These are phyloP conservation scores for Vultur gryphus DNA, from an alignment of 2,797 vertebrate species.

Conservation along the genomic window DNA sequence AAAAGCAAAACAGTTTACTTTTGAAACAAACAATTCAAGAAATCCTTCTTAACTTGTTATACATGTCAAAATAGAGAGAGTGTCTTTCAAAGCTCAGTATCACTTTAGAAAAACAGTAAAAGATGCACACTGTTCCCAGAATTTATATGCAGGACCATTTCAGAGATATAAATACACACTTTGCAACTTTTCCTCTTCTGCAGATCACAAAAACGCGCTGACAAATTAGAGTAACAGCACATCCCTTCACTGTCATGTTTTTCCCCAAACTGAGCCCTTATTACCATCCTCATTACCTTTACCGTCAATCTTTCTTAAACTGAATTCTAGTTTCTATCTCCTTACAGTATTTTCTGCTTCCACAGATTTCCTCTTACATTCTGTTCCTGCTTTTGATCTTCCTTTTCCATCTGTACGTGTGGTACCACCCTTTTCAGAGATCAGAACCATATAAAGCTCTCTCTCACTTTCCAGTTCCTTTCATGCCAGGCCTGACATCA, in stretches of 20 bases:
- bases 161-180: neutral
- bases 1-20: neutral
- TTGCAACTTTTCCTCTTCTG: neutral
- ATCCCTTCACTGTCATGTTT: neutral
- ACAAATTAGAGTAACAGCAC: neutral
- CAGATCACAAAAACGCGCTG: neutral
- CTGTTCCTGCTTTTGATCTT: neutral
- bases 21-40: neutral
- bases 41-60: neutral
- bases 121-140: neutral
- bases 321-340: neutral
- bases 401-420: neutral
- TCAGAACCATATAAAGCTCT: neutral
- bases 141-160: neutral
- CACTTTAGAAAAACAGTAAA: neutral
- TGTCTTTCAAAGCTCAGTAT: neutral
- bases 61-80: neutral
- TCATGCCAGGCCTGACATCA: neutral
- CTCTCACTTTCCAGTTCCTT: neutral
- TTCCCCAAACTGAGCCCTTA: neutral
- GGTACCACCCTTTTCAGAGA: neutral
- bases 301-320: neutral
- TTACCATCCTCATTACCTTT: neutral
- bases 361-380: neutral
- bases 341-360: neutral